phyloP scores from a whole-genome alignment of 2,797 vertebrate genomes.

The Salmo trutta region DNA sequence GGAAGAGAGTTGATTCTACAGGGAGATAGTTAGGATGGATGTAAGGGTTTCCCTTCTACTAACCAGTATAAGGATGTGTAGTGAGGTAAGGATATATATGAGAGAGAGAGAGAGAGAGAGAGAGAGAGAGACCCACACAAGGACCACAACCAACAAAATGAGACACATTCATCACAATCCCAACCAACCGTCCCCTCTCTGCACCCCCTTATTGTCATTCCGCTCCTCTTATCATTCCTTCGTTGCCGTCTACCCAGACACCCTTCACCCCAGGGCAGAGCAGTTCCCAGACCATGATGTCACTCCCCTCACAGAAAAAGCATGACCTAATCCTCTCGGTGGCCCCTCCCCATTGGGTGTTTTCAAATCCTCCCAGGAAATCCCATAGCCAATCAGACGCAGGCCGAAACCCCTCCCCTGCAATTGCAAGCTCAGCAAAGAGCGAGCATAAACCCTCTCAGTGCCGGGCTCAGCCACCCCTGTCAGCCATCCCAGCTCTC shows the following conservation, averaged over 20 bases:
- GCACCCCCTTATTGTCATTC: slow-evolving; percentile 26
- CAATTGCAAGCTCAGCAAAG: slow-evolving; percentile 5
- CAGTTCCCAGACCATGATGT: neutral
- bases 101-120: neutral
- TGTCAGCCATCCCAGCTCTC: slow-evolving; percentile 22
- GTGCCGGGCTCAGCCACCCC: slow-evolving; percentile 39
- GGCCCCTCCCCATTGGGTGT: neutral
- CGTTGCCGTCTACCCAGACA: slow-evolving; percentile 8
- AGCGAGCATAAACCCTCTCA: slow-evolving; percentile 1
- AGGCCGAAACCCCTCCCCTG: neutral
- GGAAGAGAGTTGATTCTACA: neutral
- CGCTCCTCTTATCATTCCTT: slow-evolving; percentile 22
- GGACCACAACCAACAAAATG: too few species aligned
- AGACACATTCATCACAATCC: slow-evolving; percentile 22
- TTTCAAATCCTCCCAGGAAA: slow-evolving; percentile 6
- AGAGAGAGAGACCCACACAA: too few species aligned
- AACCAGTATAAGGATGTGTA: too few species aligned
- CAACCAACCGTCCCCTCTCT: slow-evolving; percentile 17
- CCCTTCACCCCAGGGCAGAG: neutral
- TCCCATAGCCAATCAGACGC: neutral
- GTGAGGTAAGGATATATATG: too few species aligned
- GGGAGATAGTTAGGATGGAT: too few species aligned
- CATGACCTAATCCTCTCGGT: slow-evolving; percentile 11
- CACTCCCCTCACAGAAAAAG: neutral
- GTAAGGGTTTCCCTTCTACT: too few species aligned